phyloP scores from a whole-genome alignment of 2,113 vertebrate genomes.

The Pholis gunnellus region DNA sequence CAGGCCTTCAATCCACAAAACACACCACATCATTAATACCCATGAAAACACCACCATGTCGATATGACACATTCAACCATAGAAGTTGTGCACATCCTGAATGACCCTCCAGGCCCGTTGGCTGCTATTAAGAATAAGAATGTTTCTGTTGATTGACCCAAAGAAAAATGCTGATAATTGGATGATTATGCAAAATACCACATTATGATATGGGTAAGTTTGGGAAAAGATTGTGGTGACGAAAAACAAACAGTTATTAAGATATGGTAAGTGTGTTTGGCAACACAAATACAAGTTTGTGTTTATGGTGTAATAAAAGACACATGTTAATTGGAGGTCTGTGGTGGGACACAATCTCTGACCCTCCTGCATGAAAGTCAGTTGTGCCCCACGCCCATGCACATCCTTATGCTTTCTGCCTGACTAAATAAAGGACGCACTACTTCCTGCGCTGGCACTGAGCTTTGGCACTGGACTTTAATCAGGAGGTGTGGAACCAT shows the following conservation, averaged over 20 bases:
- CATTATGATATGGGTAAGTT: not conserved
- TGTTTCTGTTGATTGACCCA: not conserved
- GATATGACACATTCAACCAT: too few species aligned
- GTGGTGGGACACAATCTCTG: not conserved
- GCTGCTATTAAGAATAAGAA: not conserved
- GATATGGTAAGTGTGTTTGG: not conserved
- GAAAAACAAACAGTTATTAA: not conserved
- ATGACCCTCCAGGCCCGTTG: not conserved
- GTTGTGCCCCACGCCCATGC: not conserved
- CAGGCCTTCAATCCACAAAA: not conserved
- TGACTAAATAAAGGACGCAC: not conserved
- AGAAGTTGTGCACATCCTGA: too few species aligned
- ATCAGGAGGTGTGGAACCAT: not conserved
- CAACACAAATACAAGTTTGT: not conserved
- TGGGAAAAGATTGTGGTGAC: not conserved
- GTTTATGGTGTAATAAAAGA: not conserved
- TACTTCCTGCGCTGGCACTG: not conserved
- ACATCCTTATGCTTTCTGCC: not conserved
- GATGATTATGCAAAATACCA: not conserved
- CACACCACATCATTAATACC: not conserved
- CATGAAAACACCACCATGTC: too few species aligned
- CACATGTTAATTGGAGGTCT: not conserved
- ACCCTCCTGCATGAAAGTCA: slow-evolving; percentile 4
- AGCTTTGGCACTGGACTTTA: not conserved
- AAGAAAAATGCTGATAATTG: not conserved